Base-by-base conservation (phyloP, 2,113 vertebrate genomes). In the Cervus canadensis region DNA sequence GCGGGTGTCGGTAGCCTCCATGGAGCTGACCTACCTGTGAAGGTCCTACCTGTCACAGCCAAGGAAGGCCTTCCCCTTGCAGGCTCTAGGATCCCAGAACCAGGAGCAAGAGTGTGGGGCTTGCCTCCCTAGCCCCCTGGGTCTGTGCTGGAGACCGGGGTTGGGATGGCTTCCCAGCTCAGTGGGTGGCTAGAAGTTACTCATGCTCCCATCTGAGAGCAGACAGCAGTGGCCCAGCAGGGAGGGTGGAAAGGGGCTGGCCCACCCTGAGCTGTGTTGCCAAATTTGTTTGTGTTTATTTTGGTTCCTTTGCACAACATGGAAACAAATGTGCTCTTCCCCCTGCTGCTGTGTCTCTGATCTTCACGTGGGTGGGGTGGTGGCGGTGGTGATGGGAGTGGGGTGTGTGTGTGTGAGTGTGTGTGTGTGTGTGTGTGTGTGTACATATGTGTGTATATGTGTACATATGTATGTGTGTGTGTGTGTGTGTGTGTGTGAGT, bases 231-330 rank as follows among this genome's bases (percentile, higher is more conserved):
- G 0, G 79, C 78, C 85, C 71, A 89, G 89, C 60, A 40, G 89
- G 94, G 43, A 78, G 50, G 71, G 30, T 0, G 3, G 52, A 57
- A 56, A 25, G 43, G 50, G 36, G 16, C 43, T 5, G 0, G 3
- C 81, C 59, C 59, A 56, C 30, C 54, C 82, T 1, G 5, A 54
- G 62, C 30, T 60, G 11, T 87, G 74, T 67, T 84, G 45, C 89
- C 87, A 89, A 86, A 93, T 94, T 74, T 88, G 30, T 96, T 92
- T 96, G 95, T 84, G 28, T 94, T 93, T 96, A 88, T 85, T 97
- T 91, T 76, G 40, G 76, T 91, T 93, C 86, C 6, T 97, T 43
- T 33, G 23, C 7, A 64, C 21, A 60, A 88, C 88, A 67, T 21
- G 33, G 82, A 94, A 88, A 94, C 64, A 95, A 96, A 91, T 23